These are phyloP conservation scores for Stenolophus ochropezus DNA, from an alignment of 2,888 invertebrate genomes.

Conservation along the genomic window DNA sequence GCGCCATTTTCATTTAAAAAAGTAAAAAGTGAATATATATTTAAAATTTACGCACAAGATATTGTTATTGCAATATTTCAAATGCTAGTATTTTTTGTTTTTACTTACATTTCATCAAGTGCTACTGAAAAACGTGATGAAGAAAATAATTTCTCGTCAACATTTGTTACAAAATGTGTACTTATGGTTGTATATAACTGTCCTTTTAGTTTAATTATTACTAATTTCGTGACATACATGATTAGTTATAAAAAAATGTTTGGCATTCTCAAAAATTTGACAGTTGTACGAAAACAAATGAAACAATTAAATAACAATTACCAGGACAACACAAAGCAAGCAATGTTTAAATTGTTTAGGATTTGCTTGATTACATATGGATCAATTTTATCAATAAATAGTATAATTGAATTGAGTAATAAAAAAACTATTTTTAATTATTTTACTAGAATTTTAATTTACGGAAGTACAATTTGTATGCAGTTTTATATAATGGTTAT, in stretches of 20 bases:
- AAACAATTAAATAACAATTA: slow-evolving; percentile 5
- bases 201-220: background rate
- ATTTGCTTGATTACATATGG: background rate
- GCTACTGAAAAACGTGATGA: no score
- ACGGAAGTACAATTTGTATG: background rate
- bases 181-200: background rate
- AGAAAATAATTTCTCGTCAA: no score
- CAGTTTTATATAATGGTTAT: background rate
- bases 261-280: background rate
- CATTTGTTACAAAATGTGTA: no score
- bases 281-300: background rate
- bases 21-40: background rate
- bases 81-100: background rate
- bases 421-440: background rate
- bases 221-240: background rate
- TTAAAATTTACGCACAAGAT: background rate
- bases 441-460: background rate
- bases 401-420: background rate
- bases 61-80: background rate
- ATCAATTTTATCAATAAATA: background rate
- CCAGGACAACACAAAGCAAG: background rate
- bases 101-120: background rate
- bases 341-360: slow-evolving; percentile 5
- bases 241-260: background rate
- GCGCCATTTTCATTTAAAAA: background rate